Percentiles rank a stretch among this genome's conserved stretches.
phyloP scores from a whole-genome alignment of 2,888 invertebrate genomes.

The Leptinotarsa peninsularis region DNA sequence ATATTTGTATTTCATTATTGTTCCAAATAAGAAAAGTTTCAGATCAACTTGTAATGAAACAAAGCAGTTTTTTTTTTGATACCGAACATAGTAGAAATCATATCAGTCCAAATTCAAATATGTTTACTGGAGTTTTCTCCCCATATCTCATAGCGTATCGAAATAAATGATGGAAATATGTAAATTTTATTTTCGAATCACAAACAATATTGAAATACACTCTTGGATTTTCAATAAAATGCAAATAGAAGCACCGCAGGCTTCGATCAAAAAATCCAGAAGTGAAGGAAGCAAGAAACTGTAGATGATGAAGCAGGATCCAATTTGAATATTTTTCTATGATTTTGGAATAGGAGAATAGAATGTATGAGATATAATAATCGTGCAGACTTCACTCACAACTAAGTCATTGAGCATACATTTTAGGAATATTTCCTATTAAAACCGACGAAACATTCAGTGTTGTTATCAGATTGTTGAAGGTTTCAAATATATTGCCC shows the following conservation, averaged over 20 bases:
- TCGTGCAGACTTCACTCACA: too few species aligned
- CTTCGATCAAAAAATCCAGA: slow-evolving; percentile 32
- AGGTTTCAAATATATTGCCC: too few species aligned
- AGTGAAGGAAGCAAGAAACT: not conserved
- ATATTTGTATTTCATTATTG: too few species aligned
- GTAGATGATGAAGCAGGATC: slow-evolving; percentile 10
- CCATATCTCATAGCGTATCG: not conserved
- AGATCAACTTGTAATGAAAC: too few species aligned
- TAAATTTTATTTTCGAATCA: slow-evolving; percentile 60
- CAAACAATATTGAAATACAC: slow-evolving; percentile 63
- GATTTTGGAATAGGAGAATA: not conserved
- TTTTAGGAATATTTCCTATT: too few species aligned
- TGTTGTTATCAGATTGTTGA: too few species aligned
- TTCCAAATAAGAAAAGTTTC: too few species aligned
- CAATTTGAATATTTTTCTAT: slow-evolving; percentile 5
- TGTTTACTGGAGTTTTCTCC: not conserved
- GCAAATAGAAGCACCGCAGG: slow-evolving; percentile 60
- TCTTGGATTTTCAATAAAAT: slow-evolving; percentile 62
- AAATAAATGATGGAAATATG: slow-evolving; percentile 51
- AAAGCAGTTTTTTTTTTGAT: too few species aligned
- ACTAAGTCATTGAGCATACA: too few species aligned
- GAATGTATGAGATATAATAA: too few species aligned
- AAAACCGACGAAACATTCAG: too few species aligned
- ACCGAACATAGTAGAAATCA: not conserved
- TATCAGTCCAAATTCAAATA: slow-evolving; percentile 1